Base-by-base conservation (phyloP, 2,888 invertebrate genomes). In the Steinernema hermaphroditum region DNA sequence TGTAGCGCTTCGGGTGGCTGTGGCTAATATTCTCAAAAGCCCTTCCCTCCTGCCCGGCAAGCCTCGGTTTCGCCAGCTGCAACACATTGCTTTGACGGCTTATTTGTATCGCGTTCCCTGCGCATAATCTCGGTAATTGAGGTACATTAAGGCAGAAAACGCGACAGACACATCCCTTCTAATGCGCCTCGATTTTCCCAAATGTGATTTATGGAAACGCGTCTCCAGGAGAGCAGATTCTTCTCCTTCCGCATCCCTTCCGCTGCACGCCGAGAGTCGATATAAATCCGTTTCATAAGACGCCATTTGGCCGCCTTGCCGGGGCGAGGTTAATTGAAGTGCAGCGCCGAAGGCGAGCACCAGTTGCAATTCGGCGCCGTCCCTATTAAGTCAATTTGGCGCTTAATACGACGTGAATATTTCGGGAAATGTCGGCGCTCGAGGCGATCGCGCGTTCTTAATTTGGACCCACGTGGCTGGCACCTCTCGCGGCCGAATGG, bases 11-110 rank as follows among this genome's bases (percentile, higher is more conserved):
- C 62, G 62, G 62, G 32, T 29, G 16, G 32, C 62, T 6, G 4
- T 24, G 62, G 62, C 62, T 62, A 62, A 62, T 62, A 62, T 62
- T 62, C 62, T 62, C 62, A n/a, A 62, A 62, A 62, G 62, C 62
- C 62, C 62, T 62, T 62, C 24, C 24, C 50, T 1, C 12, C 24
- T n/a, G n/a, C 46, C 46, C 46, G n/a, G 19, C n/a, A 22, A 22
- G 50, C 50, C 24, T 12, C 50, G 50, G 50, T 50, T 50, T 1
- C 32, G 62, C 62, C 62, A 62, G 29, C 62, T 62, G 62, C 32
- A 32, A 32, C 62, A 14, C 62, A 22, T 1, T 14, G 24, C 19
- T 9, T 62, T 62, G 62, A 16, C 46, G 46, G 43, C 46, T 16
- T 46, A 14, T 62, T 62, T 32, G 62, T 32, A 32, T 62, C 62